A percentile compares a stretch with the other conserved stretches of the same genome.
phyloP scores from a whole-genome alignment of 2,888 invertebrate species.

The Atrina japonica region DNA sequence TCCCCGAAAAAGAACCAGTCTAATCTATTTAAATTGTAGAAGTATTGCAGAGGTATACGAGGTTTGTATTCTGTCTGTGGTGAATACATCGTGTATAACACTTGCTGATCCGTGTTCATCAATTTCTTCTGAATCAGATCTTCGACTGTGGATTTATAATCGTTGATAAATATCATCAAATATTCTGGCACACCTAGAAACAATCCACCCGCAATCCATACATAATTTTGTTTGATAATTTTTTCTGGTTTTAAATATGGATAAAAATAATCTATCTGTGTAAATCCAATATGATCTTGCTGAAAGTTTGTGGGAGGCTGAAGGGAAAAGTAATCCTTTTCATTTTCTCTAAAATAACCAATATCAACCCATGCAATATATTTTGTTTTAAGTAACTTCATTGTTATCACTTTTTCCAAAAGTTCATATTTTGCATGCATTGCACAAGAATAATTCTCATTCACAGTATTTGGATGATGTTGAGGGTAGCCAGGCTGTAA shows the following conservation, averaged over 20 bases:
- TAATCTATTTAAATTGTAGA: slow-evolving; percentile 39
- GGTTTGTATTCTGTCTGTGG: slow-evolving; percentile 46
- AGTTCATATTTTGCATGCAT: slow-evolving; percentile 78
- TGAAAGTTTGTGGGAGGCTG: slow-evolving; percentile 56
- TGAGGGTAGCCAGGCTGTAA: slow-evolving; percentile 65
- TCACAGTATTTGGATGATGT: slow-evolving; percentile 71
- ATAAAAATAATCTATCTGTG: slow-evolving; percentile 38
- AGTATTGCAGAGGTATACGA: slow-evolving; percentile 56
- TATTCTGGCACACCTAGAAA: slow-evolving; percentile 66
- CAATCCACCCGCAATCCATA: slow-evolving; percentile 74
- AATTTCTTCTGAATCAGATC: slow-evolving; percentile 56
- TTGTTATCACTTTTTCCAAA: slow-evolving; percentile 58
- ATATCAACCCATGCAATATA: slow-evolving; percentile 75
- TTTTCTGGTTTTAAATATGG: slow-evolving; percentile 44
- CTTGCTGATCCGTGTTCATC: slow-evolving; percentile 74
- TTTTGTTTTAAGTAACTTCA: slow-evolving; percentile 63
- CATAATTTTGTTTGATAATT: slow-evolving; percentile 58
- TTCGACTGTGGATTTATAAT: slow-evolving; percentile 61
- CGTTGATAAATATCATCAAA: slow-evolving; percentile 59
- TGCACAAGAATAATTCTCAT: slow-evolving; percentile 70
- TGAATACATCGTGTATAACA: slow-evolving; percentile 69
- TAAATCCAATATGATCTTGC: slow-evolving; percentile 35
- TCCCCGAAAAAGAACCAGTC: slow-evolving; percentile 72
- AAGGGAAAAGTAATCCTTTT: slow-evolving; percentile 50
- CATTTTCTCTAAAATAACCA: slow-evolving; percentile 66